Evolutionary conservation across 2,888 invertebrate genomes (phyloP).

Genomic region (Seira ritae): DNA sequence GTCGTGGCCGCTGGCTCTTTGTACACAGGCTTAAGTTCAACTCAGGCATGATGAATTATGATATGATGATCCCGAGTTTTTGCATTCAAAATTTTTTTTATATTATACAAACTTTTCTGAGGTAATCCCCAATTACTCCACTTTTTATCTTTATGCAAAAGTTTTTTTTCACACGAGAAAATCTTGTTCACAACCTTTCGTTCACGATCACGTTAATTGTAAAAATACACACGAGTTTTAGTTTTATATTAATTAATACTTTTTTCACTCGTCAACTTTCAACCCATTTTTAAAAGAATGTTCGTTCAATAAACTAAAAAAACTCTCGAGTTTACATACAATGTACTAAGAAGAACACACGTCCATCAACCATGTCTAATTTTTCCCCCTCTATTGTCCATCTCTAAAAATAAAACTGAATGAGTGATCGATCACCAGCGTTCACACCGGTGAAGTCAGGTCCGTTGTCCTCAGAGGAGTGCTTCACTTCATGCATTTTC

Average conservation of each 20-base stretch:
- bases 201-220: neutral
- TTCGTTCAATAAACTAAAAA: too few relatives aligned
- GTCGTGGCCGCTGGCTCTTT: conserved; percentile 66
- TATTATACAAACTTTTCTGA: neutral
- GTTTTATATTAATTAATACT: too few relatives aligned
- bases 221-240: neutral
- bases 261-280: neutral
- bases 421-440: too few relatives aligned
- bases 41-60: conserved; percentile 56
- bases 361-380: neutral
- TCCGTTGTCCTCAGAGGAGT: neutral
- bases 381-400: neutral
- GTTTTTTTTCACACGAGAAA: conserved; percentile 13
- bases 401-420: conserved; percentile 3
- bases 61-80: conserved; percentile 11
- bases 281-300: neutral
- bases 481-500: conserved; percentile 3
- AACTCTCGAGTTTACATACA: neutral
- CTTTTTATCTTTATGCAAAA: neutral
- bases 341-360: neutral
- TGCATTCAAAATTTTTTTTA: neutral
- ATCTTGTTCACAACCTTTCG: neutral
- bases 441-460: neutral
- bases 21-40: conserved; percentile 52
- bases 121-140: neutral